Evolutionary conservation across 2,113 vertebrate genomes (phyloP).

Genomic region (Scytalopus superciliaris): DNA sequence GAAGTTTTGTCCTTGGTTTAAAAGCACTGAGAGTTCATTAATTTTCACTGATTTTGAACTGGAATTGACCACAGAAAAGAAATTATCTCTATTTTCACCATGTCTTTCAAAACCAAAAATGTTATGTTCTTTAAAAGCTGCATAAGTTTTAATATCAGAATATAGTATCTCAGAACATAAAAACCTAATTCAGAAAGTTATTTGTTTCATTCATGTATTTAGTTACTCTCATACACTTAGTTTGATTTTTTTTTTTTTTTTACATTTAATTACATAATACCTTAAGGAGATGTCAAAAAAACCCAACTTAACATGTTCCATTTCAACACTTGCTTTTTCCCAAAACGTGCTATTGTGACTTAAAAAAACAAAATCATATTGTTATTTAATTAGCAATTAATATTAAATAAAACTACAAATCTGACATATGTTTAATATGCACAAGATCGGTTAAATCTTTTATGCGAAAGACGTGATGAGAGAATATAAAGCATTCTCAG

Average conservation of each 20-base stretch:
- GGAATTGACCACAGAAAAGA: background rate
- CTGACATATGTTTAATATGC: conserved; percentile 28
- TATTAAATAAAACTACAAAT: conserved; percentile 22
- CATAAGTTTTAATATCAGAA: background rate
- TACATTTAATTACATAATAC: conserved; percentile 50
- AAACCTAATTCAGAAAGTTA: background rate
- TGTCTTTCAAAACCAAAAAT: background rate
- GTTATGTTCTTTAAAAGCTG: background rate
- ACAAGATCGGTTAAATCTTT: background rate
- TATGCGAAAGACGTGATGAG: background rate
- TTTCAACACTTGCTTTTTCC: conserved; percentile 39
- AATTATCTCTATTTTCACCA: background rate
- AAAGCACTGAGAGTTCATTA: background rate
- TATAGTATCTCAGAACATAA: background rate
- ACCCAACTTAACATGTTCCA: conserved; percentile 8
- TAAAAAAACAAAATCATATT: conserved; percentile 51
- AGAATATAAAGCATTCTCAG: background rate
- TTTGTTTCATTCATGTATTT: background rate
- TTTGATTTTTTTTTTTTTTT: background rate
- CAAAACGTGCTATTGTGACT: conserved; percentile 42
- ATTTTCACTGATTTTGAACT: background rate
- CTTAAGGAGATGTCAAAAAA: background rate
- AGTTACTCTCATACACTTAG: background rate
- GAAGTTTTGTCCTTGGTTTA: background rate
- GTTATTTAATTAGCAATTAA: conserved; percentile 54